Conservation (phyloP, 2,113 vertebrate species). For the Australoheros scitulus region DNA sequence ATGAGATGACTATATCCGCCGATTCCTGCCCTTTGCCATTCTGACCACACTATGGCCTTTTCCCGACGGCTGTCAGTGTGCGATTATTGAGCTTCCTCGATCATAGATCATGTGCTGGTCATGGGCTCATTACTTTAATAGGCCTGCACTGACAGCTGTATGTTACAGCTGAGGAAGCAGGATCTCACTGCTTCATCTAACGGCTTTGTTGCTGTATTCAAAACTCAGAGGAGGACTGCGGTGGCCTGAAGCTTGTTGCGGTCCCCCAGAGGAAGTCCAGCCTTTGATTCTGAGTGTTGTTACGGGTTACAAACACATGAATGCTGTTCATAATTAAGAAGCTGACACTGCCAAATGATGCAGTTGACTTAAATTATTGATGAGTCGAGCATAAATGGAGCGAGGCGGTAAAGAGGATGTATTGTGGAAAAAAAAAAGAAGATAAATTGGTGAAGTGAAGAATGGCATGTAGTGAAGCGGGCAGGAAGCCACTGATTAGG, state of each 20-base stretch:
- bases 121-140: constrained; percentile 57
- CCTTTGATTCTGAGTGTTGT: not conserved
- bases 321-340: not conserved
- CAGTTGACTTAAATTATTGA: not conserved
- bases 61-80: constrained; percentile 42
- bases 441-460: not conserved
- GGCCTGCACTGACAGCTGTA: constrained; percentile 20
- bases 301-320: not conserved
- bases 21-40: constrained; percentile 25
- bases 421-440: not conserved
- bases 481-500: not conserved
- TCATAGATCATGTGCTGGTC: constrained; percentile 42
- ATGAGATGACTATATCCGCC: not conserved
- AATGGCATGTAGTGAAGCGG: not conserved
- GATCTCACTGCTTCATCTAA: constrained; percentile 4
- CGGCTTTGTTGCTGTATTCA: not conserved
- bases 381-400: not conserved
- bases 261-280: not conserved
- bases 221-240: not conserved
- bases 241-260: not conserved
- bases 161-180: constrained; percentile 5
- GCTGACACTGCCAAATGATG: not conserved
- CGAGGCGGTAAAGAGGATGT: not conserved
- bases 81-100: constrained; percentile 39
- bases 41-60: constrained; percentile 15